phyloP scores from a whole-genome alignment of 2,888 invertebrate species.

The Laothoe populi region DNA sequence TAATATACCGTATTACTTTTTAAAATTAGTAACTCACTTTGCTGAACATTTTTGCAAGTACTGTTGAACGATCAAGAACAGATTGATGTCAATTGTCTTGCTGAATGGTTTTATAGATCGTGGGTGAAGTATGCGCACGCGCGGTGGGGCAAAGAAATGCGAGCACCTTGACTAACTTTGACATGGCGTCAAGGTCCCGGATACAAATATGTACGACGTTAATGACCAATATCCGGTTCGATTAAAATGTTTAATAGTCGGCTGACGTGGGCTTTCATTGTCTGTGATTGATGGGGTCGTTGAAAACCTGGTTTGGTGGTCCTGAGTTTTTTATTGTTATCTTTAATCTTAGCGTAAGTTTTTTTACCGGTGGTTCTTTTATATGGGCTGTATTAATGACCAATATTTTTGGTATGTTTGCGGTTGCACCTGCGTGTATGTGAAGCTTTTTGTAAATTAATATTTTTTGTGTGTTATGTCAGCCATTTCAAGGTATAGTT shows the following conservation, averaged over 20 bases:
- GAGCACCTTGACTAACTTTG: constrained; percentile 49
- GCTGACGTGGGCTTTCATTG: constrained; percentile 24
- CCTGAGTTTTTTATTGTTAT: neutral
- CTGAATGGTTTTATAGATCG: constrained; percentile 49
- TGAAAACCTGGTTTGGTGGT: neutral
- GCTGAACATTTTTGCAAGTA: constrained; percentile 60
- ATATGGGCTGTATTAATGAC: neutral
- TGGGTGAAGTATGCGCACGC: constrained; percentile 29
- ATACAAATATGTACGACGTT: constrained; percentile 32
- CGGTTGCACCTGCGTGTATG: too few species aligned
- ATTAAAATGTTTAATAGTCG: constrained; percentile 28
- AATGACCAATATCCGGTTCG: constrained; percentile 45
- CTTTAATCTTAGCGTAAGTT: neutral
- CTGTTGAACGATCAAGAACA: constrained; percentile 39
- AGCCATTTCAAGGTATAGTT: too few species aligned
- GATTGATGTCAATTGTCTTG: constrained; percentile 55
- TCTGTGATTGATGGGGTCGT: constrained; percentile 16
- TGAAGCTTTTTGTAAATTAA: too few species aligned
- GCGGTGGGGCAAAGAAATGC: constrained; percentile 46
- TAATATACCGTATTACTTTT: neutral
- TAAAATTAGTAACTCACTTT: constrained; percentile 54
- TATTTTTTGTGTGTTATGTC: too few species aligned
- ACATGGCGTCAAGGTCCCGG: constrained; percentile 40
- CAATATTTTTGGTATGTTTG: neutral
- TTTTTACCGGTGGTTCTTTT: neutral